Evolutionary conservation across 1,140 invertebrate species (phyloP).

Genomic region (Parapsyche elsis): DNA sequence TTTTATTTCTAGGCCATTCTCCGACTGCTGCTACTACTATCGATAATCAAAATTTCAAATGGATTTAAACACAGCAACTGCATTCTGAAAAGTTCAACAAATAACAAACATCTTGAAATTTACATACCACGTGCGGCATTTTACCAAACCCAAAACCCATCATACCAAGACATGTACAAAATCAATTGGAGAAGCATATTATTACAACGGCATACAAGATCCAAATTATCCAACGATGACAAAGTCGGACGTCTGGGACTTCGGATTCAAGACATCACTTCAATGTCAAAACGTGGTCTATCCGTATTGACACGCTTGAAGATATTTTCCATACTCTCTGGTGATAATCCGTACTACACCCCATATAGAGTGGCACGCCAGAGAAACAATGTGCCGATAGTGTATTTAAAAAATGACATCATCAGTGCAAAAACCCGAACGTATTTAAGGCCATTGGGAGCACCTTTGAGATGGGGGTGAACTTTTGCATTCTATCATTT

Average conservation of each 20-base stretch:
- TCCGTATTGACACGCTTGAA: constrained; percentile 19
- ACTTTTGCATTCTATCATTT: too few relatives aligned
- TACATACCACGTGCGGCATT: not conserved
- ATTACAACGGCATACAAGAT: not conserved
- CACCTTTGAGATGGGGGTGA: constrained; percentile 32
- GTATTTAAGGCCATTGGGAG: constrained; percentile 8
- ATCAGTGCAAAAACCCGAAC: constrained; percentile 7
- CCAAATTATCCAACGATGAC: not conserved
- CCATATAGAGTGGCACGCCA: not conserved
- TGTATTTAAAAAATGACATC: constrained; percentile 11
- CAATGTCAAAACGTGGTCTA: constrained; percentile 5
- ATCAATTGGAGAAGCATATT: not conserved
- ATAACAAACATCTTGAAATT: not conserved
- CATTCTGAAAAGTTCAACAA: not conserved
- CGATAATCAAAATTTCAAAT: too few relatives aligned
- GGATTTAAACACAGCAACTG: too few relatives aligned
- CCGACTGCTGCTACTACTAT: too few relatives aligned
- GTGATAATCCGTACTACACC: constrained; percentile 19
- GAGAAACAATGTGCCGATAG: not conserved
- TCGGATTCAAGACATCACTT: not conserved
- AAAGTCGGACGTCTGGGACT: too few relatives aligned
- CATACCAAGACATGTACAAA: not conserved
- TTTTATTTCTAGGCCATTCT: too few relatives aligned
- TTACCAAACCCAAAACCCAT: not conserved
- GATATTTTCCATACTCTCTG: constrained; percentile 25